Percentiles rank a stretch among this genome's conserved stretches.
phyloP scores from a whole-genome alignment of 2,888 invertebrate species.

The Meta bourneti region DNA sequence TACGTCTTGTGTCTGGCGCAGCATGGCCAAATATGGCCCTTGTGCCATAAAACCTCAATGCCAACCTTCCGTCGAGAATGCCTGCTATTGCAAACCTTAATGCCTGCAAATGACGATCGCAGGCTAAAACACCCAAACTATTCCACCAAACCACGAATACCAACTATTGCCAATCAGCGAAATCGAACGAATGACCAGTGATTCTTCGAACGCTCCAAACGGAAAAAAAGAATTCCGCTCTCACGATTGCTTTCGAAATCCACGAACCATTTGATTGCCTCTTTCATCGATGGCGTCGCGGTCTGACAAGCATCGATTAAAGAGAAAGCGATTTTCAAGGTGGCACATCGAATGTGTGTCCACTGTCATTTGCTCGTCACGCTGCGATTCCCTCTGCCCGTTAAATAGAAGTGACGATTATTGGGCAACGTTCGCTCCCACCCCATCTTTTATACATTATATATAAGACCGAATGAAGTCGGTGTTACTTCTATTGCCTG shows the following conservation, averaged over 20 bases:
- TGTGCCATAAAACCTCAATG: no score
- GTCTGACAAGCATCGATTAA: not conserved
- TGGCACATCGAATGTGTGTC: not conserved
- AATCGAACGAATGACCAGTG: no score
- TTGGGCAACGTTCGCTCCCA: not conserved
- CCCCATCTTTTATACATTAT: not conserved
- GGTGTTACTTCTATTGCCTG: not conserved
- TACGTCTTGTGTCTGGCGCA: no score
- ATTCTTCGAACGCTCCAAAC: no score
- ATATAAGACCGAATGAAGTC: not conserved
- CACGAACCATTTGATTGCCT: not conserved
- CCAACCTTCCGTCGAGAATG: no score
- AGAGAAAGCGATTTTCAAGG: not conserved
- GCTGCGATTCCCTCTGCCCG: not conserved
- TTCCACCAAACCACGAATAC: no score
- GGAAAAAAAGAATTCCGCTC: no score
- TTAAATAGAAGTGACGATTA: not conserved
- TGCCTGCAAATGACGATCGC: no score
- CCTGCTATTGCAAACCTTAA: no score
- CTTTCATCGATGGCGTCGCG: slow-evolving; percentile 3
- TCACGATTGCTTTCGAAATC: not conserved
- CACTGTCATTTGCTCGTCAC: not conserved
- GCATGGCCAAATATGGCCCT: no score
- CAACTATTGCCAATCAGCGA: no score
- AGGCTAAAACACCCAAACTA: no score